phyloP scores from a whole-genome alignment of 2,113 vertebrate genomes.

The Panthera leo region DNA sequence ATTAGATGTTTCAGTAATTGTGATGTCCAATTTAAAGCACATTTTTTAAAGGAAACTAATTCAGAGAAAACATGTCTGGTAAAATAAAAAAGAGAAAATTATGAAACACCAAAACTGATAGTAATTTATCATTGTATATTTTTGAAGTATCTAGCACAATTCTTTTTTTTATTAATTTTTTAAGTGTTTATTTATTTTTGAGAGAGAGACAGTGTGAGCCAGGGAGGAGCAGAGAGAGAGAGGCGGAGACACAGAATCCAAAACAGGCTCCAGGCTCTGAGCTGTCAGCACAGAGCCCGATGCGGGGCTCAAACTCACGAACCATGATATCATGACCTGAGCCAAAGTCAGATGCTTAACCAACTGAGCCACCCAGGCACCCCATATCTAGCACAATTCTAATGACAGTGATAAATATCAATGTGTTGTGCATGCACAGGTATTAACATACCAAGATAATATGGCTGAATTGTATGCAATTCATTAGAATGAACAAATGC shows the following conservation, averaged over 20 bases:
- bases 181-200: too few species aligned
- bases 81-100: constrained; percentile 4
- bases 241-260: too few species aligned
- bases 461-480: not conserved
- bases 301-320: too few species aligned
- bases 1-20: not conserved
- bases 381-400: not conserved
- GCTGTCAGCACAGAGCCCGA: too few species aligned
- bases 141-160: not conserved
- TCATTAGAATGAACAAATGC: not conserved
- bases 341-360: too few species aligned
- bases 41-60: not conserved
- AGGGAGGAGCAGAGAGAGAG: too few species aligned
- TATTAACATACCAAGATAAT: not conserved
- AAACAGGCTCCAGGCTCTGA: too few species aligned
- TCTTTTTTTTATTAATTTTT: not conserved
- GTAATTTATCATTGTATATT: not conserved
- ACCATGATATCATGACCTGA: too few species aligned
- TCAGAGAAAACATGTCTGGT: not conserved
- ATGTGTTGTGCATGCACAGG: not conserved
- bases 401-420: not conserved
- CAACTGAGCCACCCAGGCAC: too few species aligned
- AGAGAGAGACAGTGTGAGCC: too few species aligned
- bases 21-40: not conserved
- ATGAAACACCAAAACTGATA: not conserved